Percentiles rank a stretch among this genome's conserved stretches.
Conservation (phyloP, 1,140 invertebrate species). For the Penaeus indicus region DNA sequence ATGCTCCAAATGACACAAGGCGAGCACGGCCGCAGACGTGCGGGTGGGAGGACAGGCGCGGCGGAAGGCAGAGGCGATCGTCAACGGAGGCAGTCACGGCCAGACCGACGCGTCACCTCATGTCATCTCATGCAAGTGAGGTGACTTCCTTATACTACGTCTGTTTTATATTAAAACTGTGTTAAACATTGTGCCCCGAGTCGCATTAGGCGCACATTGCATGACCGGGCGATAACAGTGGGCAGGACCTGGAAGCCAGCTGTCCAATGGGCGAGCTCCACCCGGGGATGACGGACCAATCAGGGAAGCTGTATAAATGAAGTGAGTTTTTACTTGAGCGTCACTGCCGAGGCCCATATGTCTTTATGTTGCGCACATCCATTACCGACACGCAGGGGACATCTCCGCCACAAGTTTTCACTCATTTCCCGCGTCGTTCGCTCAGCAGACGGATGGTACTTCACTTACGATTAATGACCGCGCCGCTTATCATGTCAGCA, state of each 20-base stretch:
- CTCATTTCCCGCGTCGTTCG: slow-evolving; percentile 3
- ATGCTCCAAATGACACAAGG: too few relatives aligned
- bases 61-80: background rate
- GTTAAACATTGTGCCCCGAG: slow-evolving; percentile 30
- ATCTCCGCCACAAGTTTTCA: slow-evolving; percentile 26
- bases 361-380: slow-evolving; percentile 49
- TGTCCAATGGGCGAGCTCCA: slow-evolving; percentile 32
- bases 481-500: slow-evolving; percentile 49
- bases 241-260: slow-evolving; percentile 6
- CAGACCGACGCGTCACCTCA: background rate
- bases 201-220: slow-evolving; percentile 35
- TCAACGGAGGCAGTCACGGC: background rate
- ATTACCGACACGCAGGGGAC: slow-evolving; percentile 57
- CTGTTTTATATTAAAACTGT: slow-evolving; percentile 43
- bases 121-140: background rate
- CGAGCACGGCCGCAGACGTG: too few relatives aligned
- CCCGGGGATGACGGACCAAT: slow-evolving; percentile 29
- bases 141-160: background rate
- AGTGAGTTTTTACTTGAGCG: slow-evolving; percentile 55
- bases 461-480: slow-evolving; percentile 43
- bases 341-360: slow-evolving; percentile 45
- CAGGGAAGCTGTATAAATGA: slow-evolving; percentile 47
- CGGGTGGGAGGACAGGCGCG: too few relatives aligned
- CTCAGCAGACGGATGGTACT: slow-evolving; percentile 49
- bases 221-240: slow-evolving; percentile 42